Evolutionary conservation across 2,113 vertebrate species (phyloP).

Genomic region (Rutilus rutilus): DNA sequence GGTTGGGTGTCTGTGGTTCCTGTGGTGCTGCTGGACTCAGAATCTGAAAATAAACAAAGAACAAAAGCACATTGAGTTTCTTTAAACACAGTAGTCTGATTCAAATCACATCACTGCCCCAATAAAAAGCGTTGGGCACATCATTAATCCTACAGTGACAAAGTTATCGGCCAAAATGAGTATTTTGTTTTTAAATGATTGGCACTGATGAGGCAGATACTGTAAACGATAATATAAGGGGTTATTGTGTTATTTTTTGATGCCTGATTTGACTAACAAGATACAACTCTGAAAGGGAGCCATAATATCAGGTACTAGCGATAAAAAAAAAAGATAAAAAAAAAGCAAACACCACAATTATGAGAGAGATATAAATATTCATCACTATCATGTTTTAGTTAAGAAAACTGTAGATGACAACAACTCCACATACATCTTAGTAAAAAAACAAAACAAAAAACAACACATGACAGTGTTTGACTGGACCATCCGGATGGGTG

Average conservation of each 20-base stretch:
- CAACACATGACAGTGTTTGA: neutral
- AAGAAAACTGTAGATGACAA: neutral
- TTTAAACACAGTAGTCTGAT: neutral
- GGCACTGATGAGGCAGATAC: neutral
- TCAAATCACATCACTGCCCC: neutral
- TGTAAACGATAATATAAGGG: neutral
- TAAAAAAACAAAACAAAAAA: neutral
- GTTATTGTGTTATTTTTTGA: neutral
- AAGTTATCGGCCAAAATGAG: neutral
- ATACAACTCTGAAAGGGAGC: neutral
- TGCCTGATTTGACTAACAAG: neutral
- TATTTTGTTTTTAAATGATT: neutral
- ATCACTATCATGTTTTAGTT: neutral
- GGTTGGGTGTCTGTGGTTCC: slow-evolving; percentile 86
- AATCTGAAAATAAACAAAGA: slow-evolving; percentile 79
- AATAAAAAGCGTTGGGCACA: neutral
- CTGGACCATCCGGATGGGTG: slow-evolving; percentile 57
- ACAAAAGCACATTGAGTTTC: slow-evolving; percentile 5
- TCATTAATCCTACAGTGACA: neutral
- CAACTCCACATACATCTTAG: neutral
- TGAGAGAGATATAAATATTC: neutral
- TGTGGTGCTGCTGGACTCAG: slow-evolving; percentile 79
- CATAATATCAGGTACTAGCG: neutral
- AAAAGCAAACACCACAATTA: neutral
- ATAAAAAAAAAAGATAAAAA: neutral